Conservation (phyloP, 2,113 vertebrate species). For the Acrocephalus arundinaceus region DNA sequence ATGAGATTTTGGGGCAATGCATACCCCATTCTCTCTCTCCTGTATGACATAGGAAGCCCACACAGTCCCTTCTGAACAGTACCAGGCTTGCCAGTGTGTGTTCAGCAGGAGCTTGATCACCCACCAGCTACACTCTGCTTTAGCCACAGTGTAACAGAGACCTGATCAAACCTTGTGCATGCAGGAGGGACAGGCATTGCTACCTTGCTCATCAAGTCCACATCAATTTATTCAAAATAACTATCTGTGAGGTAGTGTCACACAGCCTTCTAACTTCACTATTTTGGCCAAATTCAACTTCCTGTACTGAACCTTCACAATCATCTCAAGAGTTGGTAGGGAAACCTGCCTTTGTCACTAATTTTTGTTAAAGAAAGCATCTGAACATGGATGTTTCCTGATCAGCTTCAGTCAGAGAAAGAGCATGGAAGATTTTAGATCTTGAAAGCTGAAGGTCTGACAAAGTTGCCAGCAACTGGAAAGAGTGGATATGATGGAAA, state of each 20-base stretch:
- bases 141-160: not conserved
- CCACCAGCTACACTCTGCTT: not conserved
- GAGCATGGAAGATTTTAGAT: not conserved
- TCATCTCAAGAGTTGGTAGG: not conserved
- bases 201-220: not conserved
- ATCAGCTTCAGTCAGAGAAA: not conserved
- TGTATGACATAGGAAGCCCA: rapidly evolving
- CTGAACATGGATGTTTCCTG: not conserved
- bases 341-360: not conserved
- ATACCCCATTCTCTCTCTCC: not conserved
- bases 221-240: not conserved
- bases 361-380: not conserved
- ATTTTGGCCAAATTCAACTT: not conserved
- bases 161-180: not conserved
- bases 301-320: not conserved
- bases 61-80: not conserved
- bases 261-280: not conserved
- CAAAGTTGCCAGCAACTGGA: not conserved
- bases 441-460: not conserved
- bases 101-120: not conserved
- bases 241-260: not conserved
- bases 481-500: not conserved
- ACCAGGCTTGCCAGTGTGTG: rapidly evolving
- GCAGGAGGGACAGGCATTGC: not conserved
- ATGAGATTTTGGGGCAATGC: not conserved